Percentiles rank a stretch among this genome's conserved stretches.
Evolutionary conservation across 2,797 vertebrate species (phyloP).

Genomic region (Lagorchestes hirsutus): DNA sequence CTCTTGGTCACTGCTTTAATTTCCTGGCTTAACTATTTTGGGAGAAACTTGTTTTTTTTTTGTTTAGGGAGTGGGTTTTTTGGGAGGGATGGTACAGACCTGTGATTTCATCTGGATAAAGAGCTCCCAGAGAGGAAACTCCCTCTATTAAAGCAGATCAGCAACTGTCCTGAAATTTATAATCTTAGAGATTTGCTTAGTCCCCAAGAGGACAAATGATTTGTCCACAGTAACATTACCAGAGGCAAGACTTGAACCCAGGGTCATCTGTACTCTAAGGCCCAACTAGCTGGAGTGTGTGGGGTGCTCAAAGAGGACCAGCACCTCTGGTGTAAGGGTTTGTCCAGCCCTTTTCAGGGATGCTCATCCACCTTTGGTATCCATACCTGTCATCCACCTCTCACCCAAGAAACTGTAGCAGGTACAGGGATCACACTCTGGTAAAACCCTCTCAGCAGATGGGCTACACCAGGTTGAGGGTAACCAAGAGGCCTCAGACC

Average conservation of each 20-base stretch:
- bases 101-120: slow-evolving; percentile 1
- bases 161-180: background rate
- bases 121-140: background rate
- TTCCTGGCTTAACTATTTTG: background rate
- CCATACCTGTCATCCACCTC: background rate
- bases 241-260: background rate
- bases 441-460: background rate
- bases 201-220: background rate
- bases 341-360: background rate
- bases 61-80: background rate
- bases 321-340: background rate
- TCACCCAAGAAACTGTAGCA: background rate
- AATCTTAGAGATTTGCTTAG: background rate
- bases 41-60: background rate
- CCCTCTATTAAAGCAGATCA: background rate
- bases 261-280: background rate
- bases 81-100: background rate
- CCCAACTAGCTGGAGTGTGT: background rate
- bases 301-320: background rate
- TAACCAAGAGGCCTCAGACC: background rate
- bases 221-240: background rate
- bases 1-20: background rate
- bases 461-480: background rate
- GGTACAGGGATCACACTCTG: background rate
- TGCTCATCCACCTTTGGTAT: too few species aligned